phyloP scores from a whole-genome alignment of 1,140 invertebrate genomes.

The Araneus ventricosus region DNA sequence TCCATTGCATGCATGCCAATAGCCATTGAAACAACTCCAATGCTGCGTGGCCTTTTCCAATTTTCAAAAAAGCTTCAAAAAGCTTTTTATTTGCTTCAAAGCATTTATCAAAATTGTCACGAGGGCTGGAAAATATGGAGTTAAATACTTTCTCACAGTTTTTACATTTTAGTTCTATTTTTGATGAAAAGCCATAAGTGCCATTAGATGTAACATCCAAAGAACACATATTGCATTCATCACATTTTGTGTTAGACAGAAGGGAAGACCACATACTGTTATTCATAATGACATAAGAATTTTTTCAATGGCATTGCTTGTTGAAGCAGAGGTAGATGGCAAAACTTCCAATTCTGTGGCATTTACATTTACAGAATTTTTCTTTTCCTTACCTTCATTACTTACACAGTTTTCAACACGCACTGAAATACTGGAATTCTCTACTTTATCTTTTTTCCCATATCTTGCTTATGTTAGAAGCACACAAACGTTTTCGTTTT shows the following conservation, averaged over 20 bases:
- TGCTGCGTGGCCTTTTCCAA: background rate
- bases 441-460: too few relatives aligned
- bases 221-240: background rate
- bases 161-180: background rate
- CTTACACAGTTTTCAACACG: too few relatives aligned
- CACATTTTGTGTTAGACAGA: background rate
- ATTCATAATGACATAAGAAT: background rate
- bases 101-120: background rate
- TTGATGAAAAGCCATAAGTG: background rate
- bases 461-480: too few relatives aligned
- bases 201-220: too few relatives aligned
- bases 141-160: background rate
- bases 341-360: too few relatives aligned
- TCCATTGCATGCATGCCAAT: background rate
- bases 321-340: too few relatives aligned
- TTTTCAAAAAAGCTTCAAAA: background rate
- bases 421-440: too few relatives aligned
- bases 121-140: background rate
- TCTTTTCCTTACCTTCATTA: too few relatives aligned
- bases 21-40: background rate
- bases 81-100: constrained; percentile 1
- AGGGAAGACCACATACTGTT: background rate
- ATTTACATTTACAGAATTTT: too few relatives aligned
- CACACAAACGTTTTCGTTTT: too few relatives aligned
- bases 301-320: background rate